Evolutionary conservation across 2,888 invertebrate species (phyloP), one percentile per base, ranked within the genome.

Genomic region (Drosophila greeni): DNA sequence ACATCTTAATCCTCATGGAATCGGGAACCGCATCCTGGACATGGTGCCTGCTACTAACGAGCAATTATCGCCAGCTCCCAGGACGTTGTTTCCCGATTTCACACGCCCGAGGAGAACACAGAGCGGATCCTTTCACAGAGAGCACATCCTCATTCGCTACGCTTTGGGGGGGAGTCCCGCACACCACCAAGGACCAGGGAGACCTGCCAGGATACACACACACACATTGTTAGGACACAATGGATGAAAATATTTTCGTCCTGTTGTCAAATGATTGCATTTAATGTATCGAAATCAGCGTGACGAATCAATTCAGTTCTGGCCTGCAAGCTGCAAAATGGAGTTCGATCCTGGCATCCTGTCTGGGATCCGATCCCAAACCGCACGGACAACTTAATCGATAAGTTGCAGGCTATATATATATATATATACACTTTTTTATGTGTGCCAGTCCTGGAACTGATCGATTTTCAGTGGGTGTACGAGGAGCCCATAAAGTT

Each of bases 251-350:
- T 87, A 84, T 87, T 87, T 86, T 88, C 87, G 86, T 88, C 87
- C 88, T 88, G 87, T 87, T 88, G 88, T 88, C 87, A 87, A 87
- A 88, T 88, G 88, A 88, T 88, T 87, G 87, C 86, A 85, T 87
- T 86, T 85, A 88, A 87, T 88, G 87, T 86, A 87, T 87, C 85
- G 82, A 86, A 88, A 88, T 87, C 87, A 81, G 87, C 85, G 87
- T 86, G 83, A 88, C 88, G 86, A 88, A 88, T 86, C 85, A 79
- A 85, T 87, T 88, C 75, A 61, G 73, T 73, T 71, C 70, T 54
- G 69, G 62, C 43, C 26, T 54, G 64, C 70, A 69, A 66, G 67
- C 67, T 67, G 67, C 67, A 67, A 59, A 52, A 49, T 49, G 66
- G 66, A 47, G 81, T 76, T 74, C 72, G 79, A 82, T 76, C 78